A percentile compares a stretch with the other conserved stretches of the same genome.
phyloP scores from a whole-genome alignment of 53 echinoderm and acorn worm genomes.

The Paracentrotus lividus region DNA sequence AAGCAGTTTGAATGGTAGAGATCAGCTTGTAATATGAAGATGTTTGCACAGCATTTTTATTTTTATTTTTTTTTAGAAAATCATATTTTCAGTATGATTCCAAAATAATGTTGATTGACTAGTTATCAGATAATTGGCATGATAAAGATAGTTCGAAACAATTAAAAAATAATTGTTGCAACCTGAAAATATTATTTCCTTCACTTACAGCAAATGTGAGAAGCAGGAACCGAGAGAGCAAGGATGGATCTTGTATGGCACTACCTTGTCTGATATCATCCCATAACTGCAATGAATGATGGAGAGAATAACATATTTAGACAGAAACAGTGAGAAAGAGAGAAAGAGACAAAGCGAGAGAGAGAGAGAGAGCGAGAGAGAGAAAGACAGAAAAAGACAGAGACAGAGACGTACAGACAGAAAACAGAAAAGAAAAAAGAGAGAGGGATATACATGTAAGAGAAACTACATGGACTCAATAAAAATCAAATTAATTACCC shows the following conservation, averaged over 20 bases:
- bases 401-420: background rate
- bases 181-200: too few relatives aligned
- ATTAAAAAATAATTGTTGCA: too few relatives aligned
- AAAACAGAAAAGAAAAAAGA: background rate
- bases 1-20: too few relatives aligned
- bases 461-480: background rate
- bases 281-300: constrained; percentile 87
- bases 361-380: background rate
- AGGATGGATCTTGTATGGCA: constrained; percentile 87
- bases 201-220: constrained; percentile 94
- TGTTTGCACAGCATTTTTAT: too few relatives aligned
- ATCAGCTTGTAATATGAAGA: too few relatives aligned
- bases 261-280: constrained; percentile 82
- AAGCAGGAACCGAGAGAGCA: constrained; percentile 87
- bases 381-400: background rate
- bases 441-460: background rate
- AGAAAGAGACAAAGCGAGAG: background rate
- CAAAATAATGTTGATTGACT: too few relatives aligned
- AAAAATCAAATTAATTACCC: background rate
- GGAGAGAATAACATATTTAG: background rate
- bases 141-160: too few relatives aligned
- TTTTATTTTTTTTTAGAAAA: too few relatives aligned
- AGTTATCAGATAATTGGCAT: too few relatives aligned
- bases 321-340: background rate
- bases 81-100: too few relatives aligned